Percentiles rank a stretch among this genome's conserved stretches.
These are phyloP conservation scores for Platichthys stellatus DNA, from an alignment of 2,113 vertebrate species.

Conservation along the genomic window DNA sequence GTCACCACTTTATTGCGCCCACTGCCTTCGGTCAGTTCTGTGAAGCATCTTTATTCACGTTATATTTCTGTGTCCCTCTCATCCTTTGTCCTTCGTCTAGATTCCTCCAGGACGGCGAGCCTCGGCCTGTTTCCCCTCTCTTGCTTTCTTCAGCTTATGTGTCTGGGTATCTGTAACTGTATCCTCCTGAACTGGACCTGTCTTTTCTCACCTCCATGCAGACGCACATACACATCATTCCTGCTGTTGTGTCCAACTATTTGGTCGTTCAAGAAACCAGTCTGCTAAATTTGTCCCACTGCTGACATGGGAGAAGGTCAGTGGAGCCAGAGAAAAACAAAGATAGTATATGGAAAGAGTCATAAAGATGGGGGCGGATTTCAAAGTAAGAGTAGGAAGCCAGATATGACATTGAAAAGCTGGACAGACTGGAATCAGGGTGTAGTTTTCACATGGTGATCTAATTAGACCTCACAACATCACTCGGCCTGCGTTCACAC, in stretches of 20 bases:
- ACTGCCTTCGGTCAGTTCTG: background rate
- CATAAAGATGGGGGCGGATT: slow-evolving; percentile 30
- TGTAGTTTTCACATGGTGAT: slow-evolving; percentile 50
- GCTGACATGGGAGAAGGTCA: slow-evolving; percentile 84
- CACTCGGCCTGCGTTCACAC: slow-evolving; percentile 11
- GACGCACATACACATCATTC: slow-evolving; percentile 49
- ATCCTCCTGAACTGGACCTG: slow-evolving; percentile 48
- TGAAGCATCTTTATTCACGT: background rate
- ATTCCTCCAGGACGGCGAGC: slow-evolving; percentile 18
- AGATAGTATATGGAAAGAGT: slow-evolving; percentile 41
- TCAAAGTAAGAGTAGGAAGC: slow-evolving; percentile 23
- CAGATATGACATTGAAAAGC: slow-evolving; percentile 42
- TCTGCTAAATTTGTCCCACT: slow-evolving; percentile 76
- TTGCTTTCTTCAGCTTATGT: slow-evolving; percentile 34
- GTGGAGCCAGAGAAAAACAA: slow-evolving; percentile 71
- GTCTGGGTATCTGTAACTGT: slow-evolving; percentile 58
- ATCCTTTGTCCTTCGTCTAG: slow-evolving; percentile 26
- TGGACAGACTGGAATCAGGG: slow-evolving; percentile 28
- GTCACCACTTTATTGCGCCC: slow-evolving; percentile 12
- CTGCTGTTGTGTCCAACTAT: slow-evolving; percentile 75
- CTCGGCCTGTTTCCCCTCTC: slow-evolving; percentile 38
- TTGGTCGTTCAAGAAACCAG: slow-evolving; percentile 81
- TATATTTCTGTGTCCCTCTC: slow-evolving; percentile 4
- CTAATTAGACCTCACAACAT: slow-evolving; percentile 41
- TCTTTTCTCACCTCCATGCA: slow-evolving; percentile 33